Evolutionary conservation across 2,888 invertebrate genomes (phyloP), one percentile per base, ranked within the genome.

Genomic region (Apamea crenata): DNA sequence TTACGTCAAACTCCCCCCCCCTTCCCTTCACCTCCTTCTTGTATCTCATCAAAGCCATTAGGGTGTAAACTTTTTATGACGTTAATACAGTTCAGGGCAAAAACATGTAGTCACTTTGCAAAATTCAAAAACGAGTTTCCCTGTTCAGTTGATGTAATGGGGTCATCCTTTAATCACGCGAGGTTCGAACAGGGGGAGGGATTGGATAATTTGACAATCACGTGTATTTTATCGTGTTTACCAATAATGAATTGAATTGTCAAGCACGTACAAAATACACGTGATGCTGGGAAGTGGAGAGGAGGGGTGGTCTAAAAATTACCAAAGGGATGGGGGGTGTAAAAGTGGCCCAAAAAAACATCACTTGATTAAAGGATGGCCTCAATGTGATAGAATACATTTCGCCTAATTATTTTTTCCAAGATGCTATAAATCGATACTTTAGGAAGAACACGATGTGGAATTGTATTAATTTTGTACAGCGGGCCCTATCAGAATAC

Each of bases 1-100:
- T 69, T 67, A 40, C 82, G 74, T 84, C 77, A 87, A 59, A 63
- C 65, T 18, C 40, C 21, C 36, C 53, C 12, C 8, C 40, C 56
- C 36, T 16, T 2, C 10, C 25, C 16, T 18, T 8, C 18, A 0
- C 14, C 50, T n/a, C 47, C 68, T 18, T 53, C 72, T 81, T 76
- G 72, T 75, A 69, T 70, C 70, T 56, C 79, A 78, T 80, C 65
- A 82, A 80, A 80, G 65, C 44, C 70, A 84, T 83, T 79, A 75
- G 77, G 77, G 61, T 82, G 76, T 80, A 69, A 87, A 82, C 50
- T 84, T 84, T 83, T 84, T 84, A 86, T 73, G 87, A 79, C 74
- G 70, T 63, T 61, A 10, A 53, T 73, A 79, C 82, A 81, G 36
- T 81, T 25, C 36, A 56, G 18, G n/a, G 32, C 44, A 44, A 79